phyloP scores from a whole-genome alignment of 2,113 vertebrate genomes.

The Gnathonemus echidnorhynchus region DNA sequence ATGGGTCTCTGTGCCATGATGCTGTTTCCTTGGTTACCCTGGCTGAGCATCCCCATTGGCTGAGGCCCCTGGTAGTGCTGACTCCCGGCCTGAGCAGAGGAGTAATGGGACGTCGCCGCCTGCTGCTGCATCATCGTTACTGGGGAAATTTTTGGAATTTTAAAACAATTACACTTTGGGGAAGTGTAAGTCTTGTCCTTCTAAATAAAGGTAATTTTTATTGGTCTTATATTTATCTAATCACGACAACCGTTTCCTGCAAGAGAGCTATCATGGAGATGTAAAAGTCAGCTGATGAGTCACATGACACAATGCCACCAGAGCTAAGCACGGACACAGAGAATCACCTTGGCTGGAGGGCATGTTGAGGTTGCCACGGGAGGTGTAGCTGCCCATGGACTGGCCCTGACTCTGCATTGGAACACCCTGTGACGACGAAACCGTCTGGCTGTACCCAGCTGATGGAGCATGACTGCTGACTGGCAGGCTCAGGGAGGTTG shows the following conservation, averaged over 20 bases:
- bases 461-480: conserved; percentile 72
- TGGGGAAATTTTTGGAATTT: conserved; percentile 48
- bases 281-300: background rate
- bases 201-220: background rate
- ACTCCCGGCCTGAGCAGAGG: conserved; percentile 71
- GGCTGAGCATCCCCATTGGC: conserved; percentile 85
- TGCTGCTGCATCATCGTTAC: conserved; percentile 96
- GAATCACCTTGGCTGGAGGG: conserved; percentile 83
- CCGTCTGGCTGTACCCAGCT: conserved; percentile 72
- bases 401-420: conserved; percentile 75
- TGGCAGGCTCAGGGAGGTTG: conserved; percentile 77
- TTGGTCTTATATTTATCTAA: background rate
- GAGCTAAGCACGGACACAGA: background rate
- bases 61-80: conserved; percentile 90
- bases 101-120: conserved; percentile 80
- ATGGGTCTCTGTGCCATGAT: conserved; percentile 86
- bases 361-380: conserved; percentile 90
- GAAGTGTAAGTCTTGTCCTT: background rate
- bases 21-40: conserved; percentile 76
- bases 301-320: background rate
- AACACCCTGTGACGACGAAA: conserved; percentile 74
- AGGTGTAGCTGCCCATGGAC: conserved; percentile 75
- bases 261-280: background rate
- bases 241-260: background rate
- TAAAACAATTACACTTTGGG: background rate